Percentiles rank a stretch among this genome's conserved stretches.
Evolutionary conservation across 2,113 vertebrate genomes (phyloP).

Genomic region (Lipophrys pholis): DNA sequence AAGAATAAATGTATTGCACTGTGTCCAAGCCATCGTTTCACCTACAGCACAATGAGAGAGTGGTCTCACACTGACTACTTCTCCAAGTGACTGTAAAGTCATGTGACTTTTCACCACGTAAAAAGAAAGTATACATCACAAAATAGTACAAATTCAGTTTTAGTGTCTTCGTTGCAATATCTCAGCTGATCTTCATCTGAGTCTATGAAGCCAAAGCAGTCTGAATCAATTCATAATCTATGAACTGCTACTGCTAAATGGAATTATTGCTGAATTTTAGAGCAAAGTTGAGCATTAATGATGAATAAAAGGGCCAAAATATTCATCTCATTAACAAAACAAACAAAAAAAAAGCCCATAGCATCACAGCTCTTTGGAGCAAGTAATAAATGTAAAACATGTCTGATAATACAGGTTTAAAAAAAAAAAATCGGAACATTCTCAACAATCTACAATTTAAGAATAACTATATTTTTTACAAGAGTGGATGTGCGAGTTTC

Average conservation of each 20-base stretch:
- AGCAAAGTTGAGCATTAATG: slow-evolving; percentile 8
- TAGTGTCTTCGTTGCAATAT: slow-evolving; percentile 1
- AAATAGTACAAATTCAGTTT: neutral
- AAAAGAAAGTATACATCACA: neutral
- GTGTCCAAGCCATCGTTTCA: slow-evolving; percentile 33
- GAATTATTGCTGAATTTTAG: slow-evolving; percentile 27
- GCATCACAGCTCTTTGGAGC: neutral
- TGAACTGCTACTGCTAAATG: slow-evolving; percentile 5
- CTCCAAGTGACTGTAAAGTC: neutral
- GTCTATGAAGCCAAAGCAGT: slow-evolving; percentile 1
- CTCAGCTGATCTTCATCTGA: neutral
- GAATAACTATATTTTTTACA: neutral
- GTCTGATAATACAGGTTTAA: no score
- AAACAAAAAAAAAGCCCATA: neutral
- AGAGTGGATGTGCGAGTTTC: neutral
- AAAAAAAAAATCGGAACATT: neutral
- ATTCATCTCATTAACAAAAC: neutral
- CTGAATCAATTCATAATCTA: slow-evolving; percentile 14
- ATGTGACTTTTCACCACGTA: neutral
- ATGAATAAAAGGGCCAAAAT: neutral
- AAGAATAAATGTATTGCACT: slow-evolving; percentile 39
- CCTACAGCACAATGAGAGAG: neutral
- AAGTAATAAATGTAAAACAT: neutral
- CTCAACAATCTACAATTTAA: neutral
- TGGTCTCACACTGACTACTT: neutral